Conservation (phyloP, 2,888 invertebrate species). For the Diaphora mendica region DNA sequence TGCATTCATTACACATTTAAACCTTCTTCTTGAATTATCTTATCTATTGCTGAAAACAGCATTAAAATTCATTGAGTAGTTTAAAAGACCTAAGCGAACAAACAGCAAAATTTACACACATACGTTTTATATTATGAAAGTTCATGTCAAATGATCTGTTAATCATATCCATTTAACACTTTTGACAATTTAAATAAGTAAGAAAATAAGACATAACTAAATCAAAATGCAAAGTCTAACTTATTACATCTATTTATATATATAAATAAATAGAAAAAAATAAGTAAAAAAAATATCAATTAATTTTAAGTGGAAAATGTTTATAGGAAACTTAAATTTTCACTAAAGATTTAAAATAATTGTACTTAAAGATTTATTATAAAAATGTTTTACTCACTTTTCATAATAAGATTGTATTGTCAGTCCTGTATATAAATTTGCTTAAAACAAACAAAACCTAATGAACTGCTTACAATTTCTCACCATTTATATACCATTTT, state of each 20-base stretch:
- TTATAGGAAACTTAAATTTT: neutral
- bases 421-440: constrained; percentile 7
- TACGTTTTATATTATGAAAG: no score
- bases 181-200: neutral
- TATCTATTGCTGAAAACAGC: no score
- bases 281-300: no score
- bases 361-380: neutral
- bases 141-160: no score
- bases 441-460: constrained; percentile 25
- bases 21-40: no score
- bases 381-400: constrained; percentile 23
- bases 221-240: no score
- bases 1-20: no score
- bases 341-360: neutral
- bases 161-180: neutral
- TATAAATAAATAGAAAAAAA: no score
- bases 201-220: neutral
- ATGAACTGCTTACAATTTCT: constrained; percentile 10
- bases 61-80: no score
- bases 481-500: constrained; percentile 35
- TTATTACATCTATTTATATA: no score
- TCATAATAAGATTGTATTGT: constrained; percentile 20
- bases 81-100: no score
- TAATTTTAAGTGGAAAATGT: neutral
- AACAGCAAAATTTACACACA: no score